Evolutionary conservation across 2,797 vertebrate species (phyloP).

Genomic region (Loriculus beryllinus): DNA sequence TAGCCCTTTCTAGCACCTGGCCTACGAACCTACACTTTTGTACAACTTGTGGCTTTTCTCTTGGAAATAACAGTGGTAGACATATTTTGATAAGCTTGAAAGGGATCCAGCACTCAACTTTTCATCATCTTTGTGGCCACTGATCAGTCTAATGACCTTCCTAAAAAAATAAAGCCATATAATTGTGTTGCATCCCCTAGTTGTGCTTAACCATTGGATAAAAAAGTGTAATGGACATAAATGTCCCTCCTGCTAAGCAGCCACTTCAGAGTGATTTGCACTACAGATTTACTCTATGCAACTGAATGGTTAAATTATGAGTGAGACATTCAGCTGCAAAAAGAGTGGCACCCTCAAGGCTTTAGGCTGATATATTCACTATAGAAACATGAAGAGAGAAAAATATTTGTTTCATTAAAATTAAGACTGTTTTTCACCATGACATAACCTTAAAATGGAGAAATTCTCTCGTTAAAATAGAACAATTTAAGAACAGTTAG

Average conservation of each 20-base stretch:
- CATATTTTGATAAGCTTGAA: background rate
- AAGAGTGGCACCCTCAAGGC: slow-evolving; percentile 30
- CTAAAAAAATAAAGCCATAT: background rate
- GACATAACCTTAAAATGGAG: slow-evolving; percentile 56
- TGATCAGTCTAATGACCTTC: background rate
- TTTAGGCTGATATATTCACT: slow-evolving; percentile 14
- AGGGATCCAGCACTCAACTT: background rate
- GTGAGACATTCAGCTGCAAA: slow-evolving; percentile 19
- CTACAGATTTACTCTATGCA: slow-evolving; percentile 31
- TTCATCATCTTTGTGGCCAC: background rate
- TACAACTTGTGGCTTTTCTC: background rate
- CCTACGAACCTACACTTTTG: background rate
- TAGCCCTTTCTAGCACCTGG: background rate
- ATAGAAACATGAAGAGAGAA: slow-evolving; percentile 25
- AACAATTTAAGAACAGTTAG: slow-evolving; percentile 60
- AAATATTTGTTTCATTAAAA: slow-evolving; percentile 70
- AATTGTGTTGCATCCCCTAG: background rate
- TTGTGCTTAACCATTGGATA: background rate
- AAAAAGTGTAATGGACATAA: slow-evolving; percentile 33
- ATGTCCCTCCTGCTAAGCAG: slow-evolving; percentile 43
- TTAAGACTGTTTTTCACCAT: slow-evolving; percentile 59
- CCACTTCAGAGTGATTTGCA: slow-evolving; percentile 51
- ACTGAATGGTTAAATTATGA: slow-evolving; percentile 50
- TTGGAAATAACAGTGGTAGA: background rate
- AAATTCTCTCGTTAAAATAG: slow-evolving; percentile 34